Percentiles rank a stretch among this genome's conserved stretches.
Conservation (phyloP, 2,113 vertebrate genomes). For the Xiphophorus hellerii region DNA sequence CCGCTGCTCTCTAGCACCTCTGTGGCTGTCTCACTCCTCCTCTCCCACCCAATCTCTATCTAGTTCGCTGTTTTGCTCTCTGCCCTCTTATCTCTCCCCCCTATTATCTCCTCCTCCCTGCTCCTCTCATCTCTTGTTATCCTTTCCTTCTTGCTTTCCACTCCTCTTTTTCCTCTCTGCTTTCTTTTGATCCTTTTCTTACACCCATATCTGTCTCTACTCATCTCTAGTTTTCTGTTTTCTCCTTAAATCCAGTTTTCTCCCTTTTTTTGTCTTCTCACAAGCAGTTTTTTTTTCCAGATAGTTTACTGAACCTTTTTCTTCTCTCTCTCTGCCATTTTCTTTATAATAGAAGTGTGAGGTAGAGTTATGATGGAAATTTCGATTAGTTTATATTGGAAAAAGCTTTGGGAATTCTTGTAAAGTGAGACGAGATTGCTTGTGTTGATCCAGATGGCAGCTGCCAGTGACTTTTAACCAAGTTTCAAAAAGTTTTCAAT, state of each 20-base stretch:
- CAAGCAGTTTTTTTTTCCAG: neutral
- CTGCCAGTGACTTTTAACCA: neutral
- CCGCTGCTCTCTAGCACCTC: slow-evolving; percentile 69
- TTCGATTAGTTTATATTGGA: neutral
- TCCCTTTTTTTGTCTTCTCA: slow-evolving; percentile 6
- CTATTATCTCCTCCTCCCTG: slow-evolving; percentile 69
- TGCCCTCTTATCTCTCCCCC: slow-evolving; percentile 71
- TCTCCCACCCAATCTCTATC: slow-evolving; percentile 47
- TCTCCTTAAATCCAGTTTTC: slow-evolving; percentile 22
- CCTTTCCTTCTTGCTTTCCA: slow-evolving; percentile 46
- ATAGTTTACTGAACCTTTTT: neutral
- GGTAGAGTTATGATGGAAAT: no score
- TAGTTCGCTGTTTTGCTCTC: slow-evolving; percentile 58
- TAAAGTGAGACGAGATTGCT: neutral
- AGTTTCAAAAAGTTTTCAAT: neutral
- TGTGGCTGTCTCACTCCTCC: slow-evolving; percentile 53
- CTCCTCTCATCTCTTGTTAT: slow-evolving; percentile 75
- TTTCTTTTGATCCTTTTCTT: slow-evolving; percentile 35
- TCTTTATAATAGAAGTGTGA: neutral
- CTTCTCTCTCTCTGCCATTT: neutral
- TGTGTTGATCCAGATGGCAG: neutral
- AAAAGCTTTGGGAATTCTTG: neutral
- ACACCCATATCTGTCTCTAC: slow-evolving; percentile 7
- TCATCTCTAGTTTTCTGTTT: slow-evolving; percentile 34
- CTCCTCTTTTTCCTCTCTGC: slow-evolving; percentile 22